Evolutionary conservation across 2,797 vertebrate genomes (phyloP).

Genomic region (Nasua narica): DNA sequence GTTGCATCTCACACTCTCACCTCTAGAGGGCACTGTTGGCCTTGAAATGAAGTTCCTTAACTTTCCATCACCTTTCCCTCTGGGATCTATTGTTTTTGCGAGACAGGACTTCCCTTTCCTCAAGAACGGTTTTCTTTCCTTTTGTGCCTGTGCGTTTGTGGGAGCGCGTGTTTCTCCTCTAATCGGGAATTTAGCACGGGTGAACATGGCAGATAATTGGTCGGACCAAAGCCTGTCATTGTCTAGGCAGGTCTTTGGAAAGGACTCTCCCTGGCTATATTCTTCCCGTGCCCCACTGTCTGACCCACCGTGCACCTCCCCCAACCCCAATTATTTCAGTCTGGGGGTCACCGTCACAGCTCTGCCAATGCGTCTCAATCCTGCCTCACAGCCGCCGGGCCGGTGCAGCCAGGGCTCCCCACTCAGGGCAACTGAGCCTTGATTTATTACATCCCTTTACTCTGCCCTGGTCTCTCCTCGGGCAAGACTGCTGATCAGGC

Average conservation of each 20-base stretch:
- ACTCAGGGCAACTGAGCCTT: conserved; percentile 33
- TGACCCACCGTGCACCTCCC: conserved; percentile 35
- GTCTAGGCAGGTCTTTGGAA: conserved; percentile 20
- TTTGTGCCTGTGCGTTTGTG: conserved; percentile 16
- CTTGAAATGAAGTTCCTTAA: conserved; percentile 64
- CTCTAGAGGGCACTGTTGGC: conserved; percentile 68
- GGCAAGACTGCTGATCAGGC: conserved; percentile 51
- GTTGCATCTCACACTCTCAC: accelerated
- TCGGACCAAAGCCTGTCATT: conserved; percentile 7
- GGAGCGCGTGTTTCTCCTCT: not conserved
- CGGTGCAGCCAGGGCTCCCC: not conserved
- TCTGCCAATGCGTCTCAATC: conserved; percentile 22
- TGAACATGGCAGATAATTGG: not conserved
- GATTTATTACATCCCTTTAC: not conserved
- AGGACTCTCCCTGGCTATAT: not conserved
- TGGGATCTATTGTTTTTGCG: conserved; percentile 63
- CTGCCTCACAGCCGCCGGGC: not conserved
- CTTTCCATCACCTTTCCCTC: not conserved
- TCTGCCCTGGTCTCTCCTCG: not conserved
- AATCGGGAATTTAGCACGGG: not conserved
- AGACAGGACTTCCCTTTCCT: not conserved
- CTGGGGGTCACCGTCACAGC: conserved; percentile 38
- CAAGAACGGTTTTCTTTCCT: not conserved
- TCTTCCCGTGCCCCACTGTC: not conserved
- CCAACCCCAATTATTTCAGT: conserved; percentile 58